A percentile compares a stretch with the other conserved stretches of the same genome.
Evolutionary conservation across 2,888 invertebrate species (phyloP).

Genomic region (Lasioglossum oenotherae): DNA sequence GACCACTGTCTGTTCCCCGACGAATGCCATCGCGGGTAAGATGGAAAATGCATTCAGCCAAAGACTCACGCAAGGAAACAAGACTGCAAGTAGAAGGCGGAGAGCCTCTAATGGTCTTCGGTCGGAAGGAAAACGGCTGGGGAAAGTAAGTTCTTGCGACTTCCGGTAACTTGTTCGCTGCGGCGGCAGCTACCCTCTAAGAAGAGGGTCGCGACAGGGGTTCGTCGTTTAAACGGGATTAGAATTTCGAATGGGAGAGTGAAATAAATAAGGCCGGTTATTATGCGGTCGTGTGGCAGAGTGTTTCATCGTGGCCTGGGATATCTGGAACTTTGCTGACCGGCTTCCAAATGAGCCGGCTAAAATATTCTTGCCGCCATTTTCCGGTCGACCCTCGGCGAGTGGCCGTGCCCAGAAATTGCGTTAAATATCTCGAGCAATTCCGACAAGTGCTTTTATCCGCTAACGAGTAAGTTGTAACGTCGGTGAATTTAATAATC

Average conservation of each 20-base stretch:
- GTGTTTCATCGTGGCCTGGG: constrained; percentile 44
- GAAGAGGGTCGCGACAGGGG: neutral
- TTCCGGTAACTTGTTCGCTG: neutral
- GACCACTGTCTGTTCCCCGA: neutral
- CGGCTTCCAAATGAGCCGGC: constrained; percentile 43
- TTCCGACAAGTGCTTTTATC: constrained; percentile 50
- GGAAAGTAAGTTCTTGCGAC: constrained; percentile 10
- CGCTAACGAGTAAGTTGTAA: constrained; percentile 44
- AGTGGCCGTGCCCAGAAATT: constrained; percentile 15
- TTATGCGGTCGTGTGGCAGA: constrained; percentile 52
- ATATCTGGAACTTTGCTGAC: constrained; percentile 45
- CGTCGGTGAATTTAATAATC: constrained; percentile 42
- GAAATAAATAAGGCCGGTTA: constrained; percentile 59
- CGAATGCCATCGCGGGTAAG: neutral
- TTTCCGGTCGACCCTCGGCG: neutral
- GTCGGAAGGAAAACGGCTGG: constrained; percentile 21
- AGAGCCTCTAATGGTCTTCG: constrained; percentile 16
- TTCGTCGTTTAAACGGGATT: constrained; percentile 52
- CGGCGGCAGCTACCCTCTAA: neutral
- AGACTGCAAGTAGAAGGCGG: neutral
- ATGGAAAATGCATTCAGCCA: neutral
- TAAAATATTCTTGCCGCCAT: constrained; percentile 63
- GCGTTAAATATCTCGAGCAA: constrained; percentile 49
- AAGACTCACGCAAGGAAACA: constrained; percentile 26
- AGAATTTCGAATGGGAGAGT: constrained; percentile 64